Percentiles rank a stretch among this genome's conserved stretches.
Conservation (phyloP, 2,113 vertebrate species). For the Takifugu flavidus region DNA sequence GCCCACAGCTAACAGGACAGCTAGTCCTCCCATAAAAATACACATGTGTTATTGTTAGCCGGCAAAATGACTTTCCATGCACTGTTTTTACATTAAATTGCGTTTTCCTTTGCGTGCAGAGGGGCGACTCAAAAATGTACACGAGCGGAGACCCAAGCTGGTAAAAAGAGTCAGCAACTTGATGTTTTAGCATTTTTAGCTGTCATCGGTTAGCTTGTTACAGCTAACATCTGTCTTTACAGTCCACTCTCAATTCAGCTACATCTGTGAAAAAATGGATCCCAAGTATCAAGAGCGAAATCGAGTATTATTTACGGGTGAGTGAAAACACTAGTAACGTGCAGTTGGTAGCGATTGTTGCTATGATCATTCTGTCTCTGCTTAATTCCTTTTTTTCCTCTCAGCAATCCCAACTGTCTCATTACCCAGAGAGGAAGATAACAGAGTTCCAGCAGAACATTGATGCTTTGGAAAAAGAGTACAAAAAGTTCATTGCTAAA, state of each 20-base stretch:
- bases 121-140: conserved; percentile 72
- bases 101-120: conserved; percentile 53
- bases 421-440: conserved; percentile 82
- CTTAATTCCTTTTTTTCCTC: neutral
- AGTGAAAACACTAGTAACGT: neutral
- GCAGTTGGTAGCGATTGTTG: neutral
- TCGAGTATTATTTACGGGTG: conserved; percentile 79
- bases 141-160: conserved; percentile 70
- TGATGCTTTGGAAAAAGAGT: conserved; percentile 72
- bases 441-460: conserved; percentile 74
- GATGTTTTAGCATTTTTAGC: neutral
- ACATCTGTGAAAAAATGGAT: conserved; percentile 79
- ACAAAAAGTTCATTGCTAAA: conserved; percentile 72
- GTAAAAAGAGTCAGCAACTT: conserved; percentile 48
- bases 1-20: too few relatives aligned
- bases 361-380: neutral
- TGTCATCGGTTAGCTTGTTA: neutral
- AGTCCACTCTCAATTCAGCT: conserved; percentile 72
- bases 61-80: neutral
- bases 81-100: neutral
- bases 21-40: neutral
- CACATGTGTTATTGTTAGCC: too few relatives aligned
- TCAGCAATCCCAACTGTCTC: conserved; percentile 79
- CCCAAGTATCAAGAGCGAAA: conserved; percentile 78
- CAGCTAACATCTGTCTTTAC: neutral